Conservation (phyloP, 2,113 vertebrate species). For the Hemicordylus capensis region DNA sequence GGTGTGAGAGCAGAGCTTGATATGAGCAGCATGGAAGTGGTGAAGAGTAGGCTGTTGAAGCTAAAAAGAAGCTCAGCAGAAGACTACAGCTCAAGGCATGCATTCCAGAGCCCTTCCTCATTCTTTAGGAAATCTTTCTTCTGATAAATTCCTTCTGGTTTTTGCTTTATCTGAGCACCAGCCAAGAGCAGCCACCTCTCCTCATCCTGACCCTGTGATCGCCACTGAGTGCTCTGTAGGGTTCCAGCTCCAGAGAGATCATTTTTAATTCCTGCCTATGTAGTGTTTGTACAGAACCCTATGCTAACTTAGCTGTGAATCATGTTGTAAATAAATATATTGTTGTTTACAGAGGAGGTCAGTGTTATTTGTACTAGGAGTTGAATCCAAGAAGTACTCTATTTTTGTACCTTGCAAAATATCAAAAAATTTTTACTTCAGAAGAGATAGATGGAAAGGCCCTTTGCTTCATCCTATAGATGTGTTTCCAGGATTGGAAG, state of each 20-base stretch:
- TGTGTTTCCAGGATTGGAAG: background rate
- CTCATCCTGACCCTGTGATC: background rate
- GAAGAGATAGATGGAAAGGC: background rate
- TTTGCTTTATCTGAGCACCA: conserved; percentile 12
- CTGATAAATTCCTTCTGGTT: background rate
- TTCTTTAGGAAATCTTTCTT: background rate
- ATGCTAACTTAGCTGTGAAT: background rate
- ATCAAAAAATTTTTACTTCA: background rate
- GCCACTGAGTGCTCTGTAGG: background rate
- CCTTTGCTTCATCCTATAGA: background rate
- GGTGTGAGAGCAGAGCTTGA: background rate
- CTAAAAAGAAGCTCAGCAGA: background rate
- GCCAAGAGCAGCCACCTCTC: background rate
- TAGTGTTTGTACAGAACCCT: background rate
- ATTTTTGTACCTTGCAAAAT: background rate
- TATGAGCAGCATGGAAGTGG: background rate
- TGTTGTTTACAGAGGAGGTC: conserved; percentile 1
- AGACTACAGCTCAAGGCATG: background rate
- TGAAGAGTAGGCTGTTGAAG: background rate
- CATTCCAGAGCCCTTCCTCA: background rate
- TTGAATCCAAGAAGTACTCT: background rate
- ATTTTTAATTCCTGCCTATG: background rate
- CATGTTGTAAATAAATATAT: conserved; percentile 9
- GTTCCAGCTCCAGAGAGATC: background rate
- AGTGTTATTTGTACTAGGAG: background rate